Evolutionary conservation across 2,113 vertebrate genomes (phyloP), one percentile per base, ranked within the genome.

Genomic region (Cebidichthys violaceus): DNA sequence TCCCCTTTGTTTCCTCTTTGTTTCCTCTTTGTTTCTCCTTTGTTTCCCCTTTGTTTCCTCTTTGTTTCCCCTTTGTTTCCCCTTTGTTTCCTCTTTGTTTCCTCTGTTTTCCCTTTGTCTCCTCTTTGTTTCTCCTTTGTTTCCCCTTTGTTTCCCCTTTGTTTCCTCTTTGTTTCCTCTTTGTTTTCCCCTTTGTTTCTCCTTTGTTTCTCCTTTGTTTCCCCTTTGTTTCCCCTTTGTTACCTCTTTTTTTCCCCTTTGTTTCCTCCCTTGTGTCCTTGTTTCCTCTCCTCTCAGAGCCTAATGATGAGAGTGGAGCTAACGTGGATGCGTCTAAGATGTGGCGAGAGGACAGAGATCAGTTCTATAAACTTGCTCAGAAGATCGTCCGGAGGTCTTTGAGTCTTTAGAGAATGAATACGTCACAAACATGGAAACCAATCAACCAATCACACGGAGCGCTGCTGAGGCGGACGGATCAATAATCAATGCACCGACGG

Each of bases 291-390:
- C 35, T 0, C 91, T 87, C 95, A 99, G 98, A 99, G 86, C 98
- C 98, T 0, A 99, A 99, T 0, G 98, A 99, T 45, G 98, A 99
- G 77, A 99, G 98, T 0, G 98, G 98, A 0, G 98, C 98, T 0
- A 99, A 99, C 0, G 98, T 99, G 1, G 98, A 99, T 0, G 98
- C 98, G 2, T 99, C 98, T 9, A 99, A 99, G 79, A 99, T 99
- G 98, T 99, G 98, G 98, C 95, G 98, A 0, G 98, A 99, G 17
- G 98, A 99, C 94, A 84, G 97, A 27, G 96, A 97, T 69, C 98
- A 99, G 62, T 99, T 99, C 61, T 96, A 96, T 92, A 95, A 75
- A 88, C 96, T 99, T 1, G 98, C 98, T 85, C 96, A 97, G 93
- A 97, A 97, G 94, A 97, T 97, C 0, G 98, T 98, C 9, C 97